Conservation (phyloP, 2,888 invertebrate species). For the Amphimallon solstitiale region DNA sequence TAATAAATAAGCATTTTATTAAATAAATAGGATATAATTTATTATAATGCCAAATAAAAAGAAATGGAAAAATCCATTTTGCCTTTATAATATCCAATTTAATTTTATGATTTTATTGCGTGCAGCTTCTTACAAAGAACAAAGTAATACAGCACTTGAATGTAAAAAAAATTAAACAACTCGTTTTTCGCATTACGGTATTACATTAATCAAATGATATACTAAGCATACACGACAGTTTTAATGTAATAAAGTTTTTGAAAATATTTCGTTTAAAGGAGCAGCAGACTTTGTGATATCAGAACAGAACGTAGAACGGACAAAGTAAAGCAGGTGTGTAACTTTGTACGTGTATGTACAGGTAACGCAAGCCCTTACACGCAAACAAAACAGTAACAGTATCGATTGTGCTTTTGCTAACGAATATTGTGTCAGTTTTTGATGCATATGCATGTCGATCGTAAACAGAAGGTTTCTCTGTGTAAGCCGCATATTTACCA, state of each 20-base stretch:
- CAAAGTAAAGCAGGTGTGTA: constrained; percentile 26
- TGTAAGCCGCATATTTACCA: constrained; percentile 8
- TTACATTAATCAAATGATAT: constrained; percentile 18
- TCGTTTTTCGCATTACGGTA: background rate
- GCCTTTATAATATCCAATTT: too few species aligned
- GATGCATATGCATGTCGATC: constrained; percentile 22
- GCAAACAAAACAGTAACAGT: constrained; percentile 25
- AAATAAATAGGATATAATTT: too few species aligned
- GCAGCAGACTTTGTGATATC: constrained; percentile 9
- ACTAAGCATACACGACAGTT: background rate
- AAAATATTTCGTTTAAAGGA: constrained; percentile 6
- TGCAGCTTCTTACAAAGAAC: background rate
- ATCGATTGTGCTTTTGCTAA: constrained; percentile 28
- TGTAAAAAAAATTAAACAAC: constrained; percentile 4
- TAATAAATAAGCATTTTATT: too few species aligned
- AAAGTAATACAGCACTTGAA: background rate
- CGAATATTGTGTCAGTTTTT: constrained; percentile 16
- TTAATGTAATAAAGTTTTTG: constrained; percentile 1
- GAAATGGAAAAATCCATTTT: too few species aligned
- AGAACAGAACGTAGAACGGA: background rate
- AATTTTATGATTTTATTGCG: background rate
- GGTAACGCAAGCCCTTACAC: constrained; percentile 6
- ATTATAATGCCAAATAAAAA: too few species aligned
- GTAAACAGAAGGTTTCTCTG: constrained; percentile 21
- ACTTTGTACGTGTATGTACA: constrained; percentile 7